Conservation (phyloP, 1,140 invertebrate genomes). For the Sitobion miscanthi region DNA sequence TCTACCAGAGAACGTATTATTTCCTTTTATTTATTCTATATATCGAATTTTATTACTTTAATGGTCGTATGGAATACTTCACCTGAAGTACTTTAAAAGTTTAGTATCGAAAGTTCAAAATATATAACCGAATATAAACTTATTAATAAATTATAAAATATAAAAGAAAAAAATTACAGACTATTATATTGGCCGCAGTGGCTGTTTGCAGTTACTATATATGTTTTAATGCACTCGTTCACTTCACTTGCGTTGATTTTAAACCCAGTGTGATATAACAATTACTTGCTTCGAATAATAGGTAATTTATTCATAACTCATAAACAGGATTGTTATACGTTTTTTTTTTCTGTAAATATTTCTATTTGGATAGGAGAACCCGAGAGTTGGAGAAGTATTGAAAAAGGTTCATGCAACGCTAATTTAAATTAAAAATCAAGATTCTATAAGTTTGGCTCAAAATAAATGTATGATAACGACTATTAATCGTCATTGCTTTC, state of each 20-base stretch:
- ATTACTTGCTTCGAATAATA: neutral
- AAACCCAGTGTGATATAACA: neutral
- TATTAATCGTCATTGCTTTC: neutral
- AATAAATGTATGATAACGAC: neutral
- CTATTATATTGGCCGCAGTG: neutral
- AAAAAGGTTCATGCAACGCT: neutral
- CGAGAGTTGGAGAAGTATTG: neutral
- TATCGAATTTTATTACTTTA: slow-evolving; percentile 47
- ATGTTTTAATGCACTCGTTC: neutral
- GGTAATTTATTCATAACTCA: neutral
- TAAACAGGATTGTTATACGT: neutral
- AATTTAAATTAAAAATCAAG: neutral
- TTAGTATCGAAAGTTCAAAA: slow-evolving; percentile 21
- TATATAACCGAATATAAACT: neutral
- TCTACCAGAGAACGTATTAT: slow-evolving; percentile 46
- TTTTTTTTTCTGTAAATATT: neutral
- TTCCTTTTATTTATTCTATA: slow-evolving; percentile 40
- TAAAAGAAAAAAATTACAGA: neutral
- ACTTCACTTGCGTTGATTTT: neutral
- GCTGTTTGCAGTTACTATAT: neutral
- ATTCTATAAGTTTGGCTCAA: neutral
- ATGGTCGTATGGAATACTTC: slow-evolving; percentile 15
- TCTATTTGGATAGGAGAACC: neutral
- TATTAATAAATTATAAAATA: slow-evolving; percentile 37
- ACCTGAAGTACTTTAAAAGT: slow-evolving; percentile 36